Evolutionary conservation across 2,797 vertebrate species (phyloP), one percentile per base, ranked within the genome.

Genomic region (Gouania willdenowi): DNA sequence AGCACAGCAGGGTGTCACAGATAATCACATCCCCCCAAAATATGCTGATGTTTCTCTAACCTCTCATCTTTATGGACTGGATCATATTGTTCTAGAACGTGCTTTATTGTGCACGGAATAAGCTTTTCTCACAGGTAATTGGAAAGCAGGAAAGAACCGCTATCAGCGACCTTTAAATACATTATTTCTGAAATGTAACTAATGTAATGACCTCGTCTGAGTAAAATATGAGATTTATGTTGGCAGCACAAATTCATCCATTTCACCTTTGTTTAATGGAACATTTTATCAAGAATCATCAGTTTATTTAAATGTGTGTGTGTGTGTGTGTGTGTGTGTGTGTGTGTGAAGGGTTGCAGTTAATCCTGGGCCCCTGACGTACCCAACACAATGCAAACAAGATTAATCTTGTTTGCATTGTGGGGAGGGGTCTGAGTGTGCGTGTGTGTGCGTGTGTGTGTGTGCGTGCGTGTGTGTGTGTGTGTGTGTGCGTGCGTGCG

Each of bases 41-140:
- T 97, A 89, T 96, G 95, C 94, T 96, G 94, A 97, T 94, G 93
- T 95, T 94, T 97, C 90, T 90, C 92, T 93, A 93, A 93, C 92
- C 93, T 93, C 94, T 93, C 94, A 95, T 98, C 94, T 98, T 98
- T 97, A 98, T 98, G 95, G 96, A 92, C 96, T 97, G 96, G 95
- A 97, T 98, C 95, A 97, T 97, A 98, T 98, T 98, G 96, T 97
- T 93, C 91, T 87, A 89, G 98, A 98, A 98, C 98, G 93, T 97
- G 94, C 93, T 98, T 98, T 98, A 98, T 98, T 97, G 94, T 97
- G 93, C 96, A 98, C 94, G 98, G 95, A 97, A 98, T 97, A 98
- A 98, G 96, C 94, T 98, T 98, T 98, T 98, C 96, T 98, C 97
- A 95, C 97, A 97, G 94, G 95, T 97, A 98, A 98, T 98, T 98